phyloP scores from a whole-genome alignment of 2,888 invertebrate genomes.

The Trachelus tabidus region DNA sequence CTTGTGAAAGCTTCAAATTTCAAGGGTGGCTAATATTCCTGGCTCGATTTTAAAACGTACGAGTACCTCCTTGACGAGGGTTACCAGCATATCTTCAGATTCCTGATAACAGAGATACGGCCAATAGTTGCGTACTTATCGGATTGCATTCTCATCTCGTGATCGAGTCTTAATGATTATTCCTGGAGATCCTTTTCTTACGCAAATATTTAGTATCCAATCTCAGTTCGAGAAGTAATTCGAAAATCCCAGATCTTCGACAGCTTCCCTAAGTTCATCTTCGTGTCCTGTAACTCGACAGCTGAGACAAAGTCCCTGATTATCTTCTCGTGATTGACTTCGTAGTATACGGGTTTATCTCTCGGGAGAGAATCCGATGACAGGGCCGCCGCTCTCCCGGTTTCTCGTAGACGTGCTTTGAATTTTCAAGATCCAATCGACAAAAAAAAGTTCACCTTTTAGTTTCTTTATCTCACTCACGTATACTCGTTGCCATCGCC shows the following conservation, averaged over 20 bases:
- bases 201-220: neutral
- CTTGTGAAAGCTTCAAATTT: too few relatives aligned
- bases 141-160: neutral
- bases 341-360: slow-evolving; percentile 31
- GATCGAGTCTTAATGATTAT: neutral
- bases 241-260: slow-evolving; percentile 15
- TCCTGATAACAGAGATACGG: too few relatives aligned
- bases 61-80: too few relatives aligned
- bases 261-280: slow-evolving; percentile 11
- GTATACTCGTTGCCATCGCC: neutral
- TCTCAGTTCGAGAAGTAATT: slow-evolving; percentile 15
- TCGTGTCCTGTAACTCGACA: slow-evolving; percentile 13
- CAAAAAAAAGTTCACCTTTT: neutral
- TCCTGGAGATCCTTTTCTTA: neutral
- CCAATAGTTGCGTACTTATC: neutral
- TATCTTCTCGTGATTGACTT: slow-evolving; percentile 41
- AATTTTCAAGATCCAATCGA: neutral
- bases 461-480: neutral
- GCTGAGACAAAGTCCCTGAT: slow-evolving; percentile 31
- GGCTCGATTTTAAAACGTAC: too few relatives aligned
- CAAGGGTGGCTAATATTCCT: too few relatives aligned
- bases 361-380: neutral
- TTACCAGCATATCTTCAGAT: too few relatives aligned
- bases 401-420: neutral
- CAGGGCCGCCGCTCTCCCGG: neutral